phyloP scores from a whole-genome alignment of 2,888 invertebrate genomes.

The Brachypalpus laphriformis region DNA sequence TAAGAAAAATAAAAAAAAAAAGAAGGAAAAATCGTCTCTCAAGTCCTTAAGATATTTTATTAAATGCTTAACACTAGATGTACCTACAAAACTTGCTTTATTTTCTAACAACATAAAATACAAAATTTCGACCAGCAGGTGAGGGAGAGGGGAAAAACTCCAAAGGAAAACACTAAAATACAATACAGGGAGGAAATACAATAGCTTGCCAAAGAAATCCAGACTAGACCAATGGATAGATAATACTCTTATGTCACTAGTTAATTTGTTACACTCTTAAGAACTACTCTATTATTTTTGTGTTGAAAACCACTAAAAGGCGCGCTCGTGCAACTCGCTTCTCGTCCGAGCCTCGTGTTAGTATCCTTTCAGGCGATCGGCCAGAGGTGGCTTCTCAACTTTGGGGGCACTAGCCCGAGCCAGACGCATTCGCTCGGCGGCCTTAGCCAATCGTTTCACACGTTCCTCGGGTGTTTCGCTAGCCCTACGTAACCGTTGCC shows the following conservation, averaged over 20 bases:
- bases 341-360: conserved; percentile 67
- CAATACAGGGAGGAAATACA: conserved; percentile 45
- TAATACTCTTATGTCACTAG: conserved; percentile 66
- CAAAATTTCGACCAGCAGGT: conserved; percentile 62
- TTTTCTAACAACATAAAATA: conserved; percentile 66
- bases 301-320: conserved; percentile 72
- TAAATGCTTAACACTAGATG: conserved; percentile 68
- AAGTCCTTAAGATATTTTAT: conserved; percentile 65
- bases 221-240: conserved; percentile 67
- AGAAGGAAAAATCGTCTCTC: background rate
- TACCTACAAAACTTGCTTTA: conserved; percentile 60
- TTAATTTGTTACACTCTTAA: conserved; percentile 62
- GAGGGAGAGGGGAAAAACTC: background rate
- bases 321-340: conserved; percentile 41
- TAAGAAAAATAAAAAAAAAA: background rate
- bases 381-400: conserved; percentile 82
- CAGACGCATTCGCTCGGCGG: conserved; percentile 82
- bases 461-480: conserved; percentile 82
- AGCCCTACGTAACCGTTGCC: conserved; percentile 82
- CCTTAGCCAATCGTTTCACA: conserved; percentile 81
- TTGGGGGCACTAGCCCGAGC: conserved; percentile 82
- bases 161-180: conserved; percentile 42
- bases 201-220: conserved; percentile 61
- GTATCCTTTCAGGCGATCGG: conserved; percentile 82
- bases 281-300: conserved; percentile 55